Base-by-base conservation (phyloP, 2,888 invertebrate genomes). In the Physocephala rufipes region DNA sequence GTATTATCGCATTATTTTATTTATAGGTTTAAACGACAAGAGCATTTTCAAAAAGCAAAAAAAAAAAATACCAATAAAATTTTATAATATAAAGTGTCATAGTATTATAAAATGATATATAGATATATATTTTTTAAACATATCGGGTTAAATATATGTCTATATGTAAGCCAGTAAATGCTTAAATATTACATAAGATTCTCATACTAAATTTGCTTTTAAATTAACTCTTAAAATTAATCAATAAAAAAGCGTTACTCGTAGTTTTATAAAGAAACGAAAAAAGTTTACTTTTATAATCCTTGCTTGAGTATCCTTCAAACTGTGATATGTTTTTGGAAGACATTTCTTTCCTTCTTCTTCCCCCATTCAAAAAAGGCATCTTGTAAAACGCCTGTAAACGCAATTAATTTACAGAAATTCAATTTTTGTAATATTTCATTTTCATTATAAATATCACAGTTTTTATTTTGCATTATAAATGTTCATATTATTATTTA, bases 1-100 rank as follows among this genome's bases (percentile, higher is more conserved):
- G 0, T 55, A 26, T 21, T 7, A 19, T 28, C 9, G 2, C 51
- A 51, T 65, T 65, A 26, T 51, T 65, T 53, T 49, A 4, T 62
- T 16, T 2, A 9, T 30, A 65, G 16, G 19, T 28, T 36, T 66
- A 53, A 30, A 21, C 19, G 49, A 19, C 36, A 19, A 66, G 45
- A 45, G 16, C 9, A 43, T 36, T 15, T 24, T 21, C 45, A 24
- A 51, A 55, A 61, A 16, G 15, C 30, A n/a, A n/a, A n/a, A n/a
- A n/a, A n/a, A n/a, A n/a, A n/a, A n/a, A n/a, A n/a, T n/a, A n/a
- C n/a, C n/a, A n/a, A n/a, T n/a, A n/a, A 49, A 28, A 45, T 69
- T 30, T 67, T 24, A 59, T 61, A 45, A 28, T n/a, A 21, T 61
- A 58, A 47, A n/a, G 67, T 59, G 47, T 67, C 67, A 67, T 59